These are phyloP conservation scores for Rhagologus leucostigma DNA, from an alignment of 2,113 vertebrate genomes.

Conservation along the genomic window DNA sequence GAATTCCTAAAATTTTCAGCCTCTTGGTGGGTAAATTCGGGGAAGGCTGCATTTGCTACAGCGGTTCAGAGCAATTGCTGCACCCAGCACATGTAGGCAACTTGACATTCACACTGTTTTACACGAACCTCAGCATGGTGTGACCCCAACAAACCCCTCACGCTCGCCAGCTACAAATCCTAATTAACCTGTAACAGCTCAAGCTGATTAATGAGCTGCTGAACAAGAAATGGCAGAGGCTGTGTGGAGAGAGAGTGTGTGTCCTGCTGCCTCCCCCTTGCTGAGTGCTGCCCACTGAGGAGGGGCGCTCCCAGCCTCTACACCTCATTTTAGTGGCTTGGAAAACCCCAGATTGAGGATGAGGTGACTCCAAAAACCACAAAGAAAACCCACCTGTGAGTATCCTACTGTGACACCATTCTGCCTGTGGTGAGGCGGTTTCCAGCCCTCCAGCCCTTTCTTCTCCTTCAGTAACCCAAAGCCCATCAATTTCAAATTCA, in stretches of 20 bases:
- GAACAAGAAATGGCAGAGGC: background rate
- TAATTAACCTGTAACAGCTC: background rate
- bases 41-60: background rate
- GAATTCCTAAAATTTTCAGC: background rate
- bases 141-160: background rate
- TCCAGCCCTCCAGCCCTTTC: background rate
- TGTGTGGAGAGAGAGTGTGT: rapidly evolving
- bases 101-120: background rate
- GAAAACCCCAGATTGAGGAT: background rate
- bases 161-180: background rate
- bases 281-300: background rate
- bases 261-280: background rate
- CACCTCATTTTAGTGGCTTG: background rate
- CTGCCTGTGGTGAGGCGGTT: background rate
- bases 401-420: background rate
- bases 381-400: background rate
- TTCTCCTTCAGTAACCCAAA: background rate
- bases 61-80: rapidly evolving
- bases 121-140: rapidly evolving
- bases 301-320: background rate
- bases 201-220: background rate
- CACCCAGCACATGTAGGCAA: rapidly evolving
- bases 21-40: background rate
- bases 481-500: background rate
- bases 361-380: background rate